These are phyloP conservation scores for Phaethornis superciliosus DNA, from an alignment of 2,113 vertebrate genomes.

Conservation along the genomic window DNA sequence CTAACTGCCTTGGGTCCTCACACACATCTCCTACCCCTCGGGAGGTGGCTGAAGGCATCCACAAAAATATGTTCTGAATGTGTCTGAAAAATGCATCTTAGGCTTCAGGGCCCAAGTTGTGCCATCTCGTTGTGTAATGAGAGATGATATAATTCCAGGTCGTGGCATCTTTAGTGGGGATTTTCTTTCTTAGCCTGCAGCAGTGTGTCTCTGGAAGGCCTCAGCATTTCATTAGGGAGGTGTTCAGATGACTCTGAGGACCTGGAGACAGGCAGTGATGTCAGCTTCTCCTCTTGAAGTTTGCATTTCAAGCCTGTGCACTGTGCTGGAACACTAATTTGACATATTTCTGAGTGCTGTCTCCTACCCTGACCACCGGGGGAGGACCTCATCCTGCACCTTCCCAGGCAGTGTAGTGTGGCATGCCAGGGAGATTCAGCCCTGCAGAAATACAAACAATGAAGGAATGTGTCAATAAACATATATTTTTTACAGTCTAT, in stretches of 20 bases:
- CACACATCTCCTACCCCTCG: not conserved
- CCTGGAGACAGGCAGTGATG: not conserved
- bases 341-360: not conserved
- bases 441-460: conserved; percentile 21
- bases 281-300: not conserved
- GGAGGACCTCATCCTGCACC: not conserved
- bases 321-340: not conserved
- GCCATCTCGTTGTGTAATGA: not conserved
- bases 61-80: not conserved
- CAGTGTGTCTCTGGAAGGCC: not conserved
- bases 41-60: not conserved
- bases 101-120: not conserved
- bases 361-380: fast-evolving
- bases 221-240: not conserved
- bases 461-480: conserved; percentile 43
- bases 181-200: conserved; percentile 11
- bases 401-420: fast-evolving
- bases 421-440: not conserved
- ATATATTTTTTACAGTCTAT: conserved; percentile 56
- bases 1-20: not conserved
- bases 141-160: not conserved
- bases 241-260: not conserved
- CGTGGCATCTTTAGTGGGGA: not conserved
- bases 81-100: not conserved
- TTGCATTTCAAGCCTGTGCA: not conserved